A percentile compares a stretch with the other conserved stretches of the same genome.
Conservation (phyloP, 1,140 invertebrate genomes). For the Zaprionus lachaisei region DNA sequence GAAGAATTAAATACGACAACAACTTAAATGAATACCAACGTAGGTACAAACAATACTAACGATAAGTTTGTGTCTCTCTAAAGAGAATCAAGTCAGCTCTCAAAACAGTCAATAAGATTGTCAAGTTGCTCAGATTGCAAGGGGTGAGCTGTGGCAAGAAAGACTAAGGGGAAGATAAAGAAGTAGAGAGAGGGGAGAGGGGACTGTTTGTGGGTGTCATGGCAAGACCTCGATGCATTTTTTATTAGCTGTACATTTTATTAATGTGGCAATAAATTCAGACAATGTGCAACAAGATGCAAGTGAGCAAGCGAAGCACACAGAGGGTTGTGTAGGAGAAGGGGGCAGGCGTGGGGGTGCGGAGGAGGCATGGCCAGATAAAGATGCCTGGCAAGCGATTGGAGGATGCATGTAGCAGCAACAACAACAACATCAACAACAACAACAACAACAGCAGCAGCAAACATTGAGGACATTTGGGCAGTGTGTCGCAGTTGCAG, state of each 20-base stretch:
- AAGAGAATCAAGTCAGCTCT: background rate
- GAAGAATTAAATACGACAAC: background rate
- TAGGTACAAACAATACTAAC: background rate
- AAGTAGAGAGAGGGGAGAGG: background rate
- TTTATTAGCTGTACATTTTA: conserved; percentile 82
- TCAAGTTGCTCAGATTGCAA: background rate
- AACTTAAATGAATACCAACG: no score
- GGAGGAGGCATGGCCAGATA: conserved; percentile 36
- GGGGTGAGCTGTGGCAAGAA: background rate
- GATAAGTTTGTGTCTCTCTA: background rate
- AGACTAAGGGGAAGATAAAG: background rate
- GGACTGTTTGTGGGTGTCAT: conserved; percentile 56
- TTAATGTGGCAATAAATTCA: conserved; percentile 81
- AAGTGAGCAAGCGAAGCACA: conserved; percentile 33
- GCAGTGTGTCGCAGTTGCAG: conserved; percentile 68
- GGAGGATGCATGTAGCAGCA: conserved; percentile 44
- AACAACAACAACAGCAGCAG: conserved; percentile 40
- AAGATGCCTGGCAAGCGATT: conserved; percentile 53
- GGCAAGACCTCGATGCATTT: conserved; percentile 68
- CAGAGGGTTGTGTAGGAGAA: background rate
- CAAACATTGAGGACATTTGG: conserved; percentile 76
- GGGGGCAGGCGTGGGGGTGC: background rate
- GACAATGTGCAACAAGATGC: conserved; percentile 67
- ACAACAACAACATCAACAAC: conserved; percentile 37
- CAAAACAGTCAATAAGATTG: conserved; percentile 16